Base-by-base conservation (phyloP, 2,113 vertebrate species). In the Galeopterus variegatus region DNA sequence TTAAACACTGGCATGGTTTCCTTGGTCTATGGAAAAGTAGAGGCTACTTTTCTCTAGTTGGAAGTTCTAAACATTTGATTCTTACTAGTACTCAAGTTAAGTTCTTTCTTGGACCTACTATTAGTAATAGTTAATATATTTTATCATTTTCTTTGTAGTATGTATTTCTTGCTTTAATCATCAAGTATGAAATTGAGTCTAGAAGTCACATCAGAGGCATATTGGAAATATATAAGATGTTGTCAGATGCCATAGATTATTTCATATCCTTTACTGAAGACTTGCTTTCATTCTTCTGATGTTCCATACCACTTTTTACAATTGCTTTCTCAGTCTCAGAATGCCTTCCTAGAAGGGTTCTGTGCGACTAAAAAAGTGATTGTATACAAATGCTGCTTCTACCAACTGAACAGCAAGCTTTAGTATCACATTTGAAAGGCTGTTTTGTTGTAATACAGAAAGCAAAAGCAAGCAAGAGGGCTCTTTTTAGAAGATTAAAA, bases 91-190 rank as follows among this genome's bases (percentile, higher is more conserved):
- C 21, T 1, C 0, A 0, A 90, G 19, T 88, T 79, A 65, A 79
- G 8, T 58, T 88, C 26, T 83, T 94, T 87, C 33, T n/a, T 73
- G n/a, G 8, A 41, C 11, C 26, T 75, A 8, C 23, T 70, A 69
- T n/a, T n/a, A 93, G 41, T 80, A 58, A 33, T 84, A 75, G 36
- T 12, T 92, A 65, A 19, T 5, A 26, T 62, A 2, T 70, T 96
- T 82, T 72, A 6, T 64, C 18, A 15, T 85, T 72, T 96, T 81
- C 17, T 84, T 88, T 62, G 12, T 23, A 83, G 31, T 75, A 19
- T 91, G 6, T 85, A 62, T 67, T 62, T 88, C 28, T 85, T 92
- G 23, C 26, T 87, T 81, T 84, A 88, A 56, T 77, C 60, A 69
- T 48, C 28, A 90, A n/a, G 4, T 82, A 11, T 90, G 69, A 69